Evolutionary conservation across 2,797 vertebrate genomes (phyloP).

Genomic region (Melanotaenia nigrans): DNA sequence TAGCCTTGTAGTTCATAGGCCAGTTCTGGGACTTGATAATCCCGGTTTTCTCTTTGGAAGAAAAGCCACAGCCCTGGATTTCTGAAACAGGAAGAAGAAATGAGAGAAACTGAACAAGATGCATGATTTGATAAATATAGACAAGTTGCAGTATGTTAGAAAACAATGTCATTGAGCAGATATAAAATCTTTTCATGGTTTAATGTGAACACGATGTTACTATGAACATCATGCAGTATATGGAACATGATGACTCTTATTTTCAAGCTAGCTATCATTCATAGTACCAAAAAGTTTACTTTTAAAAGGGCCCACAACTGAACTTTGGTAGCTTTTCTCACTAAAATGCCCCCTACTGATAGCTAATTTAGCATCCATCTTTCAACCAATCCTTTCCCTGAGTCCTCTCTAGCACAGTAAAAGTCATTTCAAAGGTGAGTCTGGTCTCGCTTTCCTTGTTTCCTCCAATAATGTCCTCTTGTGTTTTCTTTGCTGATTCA

Average conservation of each 20-base stretch:
- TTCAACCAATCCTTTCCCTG: too few species aligned
- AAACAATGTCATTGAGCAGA: too few species aligned
- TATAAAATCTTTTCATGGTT: neutral
- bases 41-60: constrained; percentile 71
- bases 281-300: too few species aligned
- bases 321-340: neutral
- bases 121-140: neutral
- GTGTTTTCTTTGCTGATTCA: too few species aligned
- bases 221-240: neutral
- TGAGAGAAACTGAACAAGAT: constrained; percentile 19
- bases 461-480: too few species aligned
- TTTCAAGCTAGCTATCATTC: neutral
- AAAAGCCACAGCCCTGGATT: constrained; percentile 81
- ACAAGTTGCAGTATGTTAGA: neutral
- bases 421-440: too few species aligned
- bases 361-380: too few species aligned
- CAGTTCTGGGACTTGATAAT: constrained; percentile 82
- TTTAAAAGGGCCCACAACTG: neutral
- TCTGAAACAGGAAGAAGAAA: constrained; percentile 67
- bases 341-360: neutral
- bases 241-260: neutral
- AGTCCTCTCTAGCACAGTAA: too few species aligned
- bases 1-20: constrained; percentile 81
- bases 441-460: too few species aligned
- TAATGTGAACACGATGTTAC: neutral